phyloP scores from a whole-genome alignment of 2,113 vertebrate genomes.

The Ptilonorhynchus violaceus region DNA sequence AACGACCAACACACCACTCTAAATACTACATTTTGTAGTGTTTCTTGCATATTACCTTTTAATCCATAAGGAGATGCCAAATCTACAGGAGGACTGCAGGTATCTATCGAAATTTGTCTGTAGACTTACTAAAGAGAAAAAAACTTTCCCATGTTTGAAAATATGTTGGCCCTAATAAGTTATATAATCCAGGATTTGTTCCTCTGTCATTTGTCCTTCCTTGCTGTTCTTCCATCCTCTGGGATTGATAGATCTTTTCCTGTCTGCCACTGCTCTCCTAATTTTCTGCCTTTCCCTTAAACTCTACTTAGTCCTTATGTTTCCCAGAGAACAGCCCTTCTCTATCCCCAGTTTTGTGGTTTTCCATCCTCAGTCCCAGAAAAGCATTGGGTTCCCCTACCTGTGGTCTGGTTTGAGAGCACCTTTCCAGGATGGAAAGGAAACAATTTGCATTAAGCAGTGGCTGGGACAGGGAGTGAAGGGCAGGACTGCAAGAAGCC shows the following conservation, averaged over 20 bases:
- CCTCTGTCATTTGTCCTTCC: not conserved
- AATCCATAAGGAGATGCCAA: not conserved
- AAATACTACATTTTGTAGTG: not conserved
- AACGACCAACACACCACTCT: not conserved
- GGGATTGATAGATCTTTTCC: not conserved
- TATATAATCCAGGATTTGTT: not conserved
- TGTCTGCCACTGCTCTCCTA: not conserved
- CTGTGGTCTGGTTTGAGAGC: not conserved
- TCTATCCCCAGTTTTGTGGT: not conserved
- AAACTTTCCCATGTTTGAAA: not conserved
- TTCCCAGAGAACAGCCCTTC: not conserved
- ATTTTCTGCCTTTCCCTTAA: not conserved
- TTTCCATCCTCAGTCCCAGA: not conserved
- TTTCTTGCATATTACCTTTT: not conserved
- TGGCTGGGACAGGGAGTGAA: not conserved
- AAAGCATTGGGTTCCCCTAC: not conserved
- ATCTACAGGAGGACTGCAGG: not conserved
- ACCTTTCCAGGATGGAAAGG: not conserved
- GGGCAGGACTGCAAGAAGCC: not conserved
- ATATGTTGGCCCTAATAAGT: not conserved
- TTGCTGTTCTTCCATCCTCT: not conserved
- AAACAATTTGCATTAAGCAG: not conserved
- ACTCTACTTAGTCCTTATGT: not conserved
- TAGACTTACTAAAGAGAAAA: not conserved
- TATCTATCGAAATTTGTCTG: not conserved